Percentiles rank a stretch among this genome's conserved stretches.
Conservation (phyloP, 2,113 vertebrate species). For the Gulo gulo region DNA sequence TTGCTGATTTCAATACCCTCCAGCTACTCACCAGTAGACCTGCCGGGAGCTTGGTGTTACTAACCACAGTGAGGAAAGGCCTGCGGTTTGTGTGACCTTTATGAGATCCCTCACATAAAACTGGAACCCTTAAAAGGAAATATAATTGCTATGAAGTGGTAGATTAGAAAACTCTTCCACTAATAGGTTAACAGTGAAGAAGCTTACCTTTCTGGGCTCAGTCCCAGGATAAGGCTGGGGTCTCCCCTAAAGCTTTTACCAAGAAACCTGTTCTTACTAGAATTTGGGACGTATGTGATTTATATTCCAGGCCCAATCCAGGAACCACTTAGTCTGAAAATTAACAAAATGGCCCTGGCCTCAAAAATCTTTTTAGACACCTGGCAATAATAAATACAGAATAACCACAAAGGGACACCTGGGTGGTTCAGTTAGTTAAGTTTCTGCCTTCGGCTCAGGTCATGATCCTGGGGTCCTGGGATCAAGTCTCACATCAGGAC, state of each 20-base stretch:
- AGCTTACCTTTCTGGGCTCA: not conserved
- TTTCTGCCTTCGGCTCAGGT: not conserved
- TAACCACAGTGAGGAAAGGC: not conserved
- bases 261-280: not conserved
- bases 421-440: not conserved
- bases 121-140: not conserved
- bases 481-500: not conserved
- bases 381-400: not conserved
- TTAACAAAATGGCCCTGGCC: not conserved
- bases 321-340: not conserved
- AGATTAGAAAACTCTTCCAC: not conserved
- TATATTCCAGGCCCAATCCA: not conserved
- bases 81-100: not conserved
- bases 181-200: not conserved
- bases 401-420: not conserved
- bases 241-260: not conserved
- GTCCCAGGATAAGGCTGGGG: not conserved
- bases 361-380: not conserved
- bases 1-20: not conserved
- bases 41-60: not conserved
- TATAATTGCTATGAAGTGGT: not conserved
- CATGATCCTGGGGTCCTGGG: not conserved
- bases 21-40: not conserved
- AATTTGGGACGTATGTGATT: not conserved
- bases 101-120: not conserved